Base-by-base conservation (phyloP, 2,113 vertebrate genomes). In the Carassius auratus region DNA sequence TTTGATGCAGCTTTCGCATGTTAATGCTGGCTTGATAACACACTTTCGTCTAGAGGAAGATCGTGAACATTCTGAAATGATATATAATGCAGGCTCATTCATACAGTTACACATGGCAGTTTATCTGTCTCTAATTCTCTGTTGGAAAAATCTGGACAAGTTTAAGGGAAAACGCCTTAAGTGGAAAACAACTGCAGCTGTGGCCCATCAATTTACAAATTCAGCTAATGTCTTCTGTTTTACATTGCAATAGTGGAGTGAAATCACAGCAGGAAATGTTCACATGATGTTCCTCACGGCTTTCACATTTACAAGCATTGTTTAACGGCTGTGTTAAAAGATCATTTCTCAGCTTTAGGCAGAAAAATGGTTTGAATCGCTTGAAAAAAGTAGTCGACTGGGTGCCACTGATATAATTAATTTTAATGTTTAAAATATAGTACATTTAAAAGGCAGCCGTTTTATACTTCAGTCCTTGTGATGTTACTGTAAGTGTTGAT, bases 121-220 rank as follows among this genome's bases (percentile, higher is more conserved):
- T 79, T 62, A 21, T 86, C 15, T 12, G 17, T 52, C 71, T 3
- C 19, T 66, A 68, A 55, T 61, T 79, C 59, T 61, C 26, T 8
- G 36, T 78, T 42, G 42, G 77, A 79, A 86, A 59, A 57, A 87
- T 71, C 68, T 78, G 83, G 81, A 52, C 66, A 45, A 50, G 68
- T 33, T 86, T 52, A 76, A 26, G 57, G 81, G 57, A 59, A 64
- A 68, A 76, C 77, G 50, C 73, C 68, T 21, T 59, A 78, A 69
- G 76, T 84, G 81, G 52, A 82, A 74, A 48, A 84, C 55, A 76
- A 69, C 36, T 76, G 69, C 81, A 88, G 88, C 84, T 84, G 84
- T 76, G 19, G 26, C 30, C 62, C 33, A 84, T 87, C 36, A 59
- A 86, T 83, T 81, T 55, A 15, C 50, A 14, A 21, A 71, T 77